Base-by-base conservation (phyloP, 2,113 vertebrate species). In the Gymnogyps californianus region DNA sequence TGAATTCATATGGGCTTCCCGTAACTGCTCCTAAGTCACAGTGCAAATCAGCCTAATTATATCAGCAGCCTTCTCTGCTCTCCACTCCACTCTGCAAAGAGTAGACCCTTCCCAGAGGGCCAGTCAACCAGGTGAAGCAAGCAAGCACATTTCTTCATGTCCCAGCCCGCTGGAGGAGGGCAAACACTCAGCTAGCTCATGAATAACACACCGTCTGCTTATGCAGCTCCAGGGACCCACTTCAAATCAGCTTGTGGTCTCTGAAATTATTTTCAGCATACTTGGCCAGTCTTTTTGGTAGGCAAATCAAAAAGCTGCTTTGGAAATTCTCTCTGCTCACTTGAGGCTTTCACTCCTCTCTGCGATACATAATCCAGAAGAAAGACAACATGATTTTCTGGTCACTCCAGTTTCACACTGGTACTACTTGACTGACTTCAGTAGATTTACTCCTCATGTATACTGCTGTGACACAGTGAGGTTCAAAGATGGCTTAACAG, bases 261-360 rank as follows among this genome's bases (percentile, higher is more conserved):
- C 52, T 1, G 5, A 94, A 89, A 95, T 78, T 86, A 96, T 83
- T 97, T 81, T 85, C 76, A 54, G 5, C 15, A 64, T 64, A 58
- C 54, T 94, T 54, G 66, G 40, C 58, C 79, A 91, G 81, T 28
- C 84, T 82, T 85, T 74, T 95, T 64, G 16, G 65, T 62, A 93
- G 65, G 62, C 70, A 91, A 93, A 97, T 98, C 91, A 40, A 84
- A 86, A 91, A 88, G 72, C 93, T 90, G 84, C 92, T 87, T 91
- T 80, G 38, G 16, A 96, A 98, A 97, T 96, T 97, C 96, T 95
- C 95, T 26, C 52, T 59, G 70, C 74, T 92, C 29, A 8, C 55
- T 87, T 62, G 19, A 66, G 40, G 77, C 86, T 95, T 97, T 87
- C 65, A 40, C 44, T 78, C 69, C 55, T 83, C 78, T 71, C 82